Conservation (phyloP, 2,113 vertebrate genomes). For the Anhinga anhinga region DNA sequence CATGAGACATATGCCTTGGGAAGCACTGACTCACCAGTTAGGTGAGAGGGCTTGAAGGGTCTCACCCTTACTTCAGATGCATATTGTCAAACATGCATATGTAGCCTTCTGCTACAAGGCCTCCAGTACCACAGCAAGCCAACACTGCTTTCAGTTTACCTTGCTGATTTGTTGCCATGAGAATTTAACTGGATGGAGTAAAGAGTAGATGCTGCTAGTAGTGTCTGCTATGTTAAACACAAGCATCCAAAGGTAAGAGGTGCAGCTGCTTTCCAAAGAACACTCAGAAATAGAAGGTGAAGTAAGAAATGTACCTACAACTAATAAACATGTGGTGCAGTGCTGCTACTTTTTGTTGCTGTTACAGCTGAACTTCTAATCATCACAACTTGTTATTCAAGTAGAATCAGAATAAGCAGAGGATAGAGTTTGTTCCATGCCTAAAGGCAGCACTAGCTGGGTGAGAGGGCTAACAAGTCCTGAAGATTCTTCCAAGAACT, state of each 20-base stretch:
- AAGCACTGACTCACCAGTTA: not conserved
- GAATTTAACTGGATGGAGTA: not conserved
- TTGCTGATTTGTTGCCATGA: not conserved
- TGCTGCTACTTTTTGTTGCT: not conserved
- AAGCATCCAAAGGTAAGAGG: not conserved
- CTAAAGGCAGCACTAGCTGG: not conserved
- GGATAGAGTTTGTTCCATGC: not conserved
- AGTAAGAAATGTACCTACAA: not conserved
- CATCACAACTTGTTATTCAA: not conserved
- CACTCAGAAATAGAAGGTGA: not conserved
- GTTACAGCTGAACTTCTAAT: not conserved
- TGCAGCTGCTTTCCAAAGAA: not conserved
- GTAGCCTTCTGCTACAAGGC: not conserved
- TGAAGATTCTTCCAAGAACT: not conserved
- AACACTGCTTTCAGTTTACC: not conserved
- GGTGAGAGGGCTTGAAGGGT: not conserved
- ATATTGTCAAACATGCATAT: not conserved
- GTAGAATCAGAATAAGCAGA: not conserved
- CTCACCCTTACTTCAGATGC: not conserved
- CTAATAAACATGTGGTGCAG: not conserved
- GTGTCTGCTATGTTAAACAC: not conserved
- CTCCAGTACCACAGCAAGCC: not conserved
- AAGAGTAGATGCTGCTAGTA: not conserved
- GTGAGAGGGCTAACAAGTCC: accelerated
- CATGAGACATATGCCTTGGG: not conserved